Base-by-base conservation (phyloP, 2,888 invertebrate genomes). In the Phortica magna region DNA sequence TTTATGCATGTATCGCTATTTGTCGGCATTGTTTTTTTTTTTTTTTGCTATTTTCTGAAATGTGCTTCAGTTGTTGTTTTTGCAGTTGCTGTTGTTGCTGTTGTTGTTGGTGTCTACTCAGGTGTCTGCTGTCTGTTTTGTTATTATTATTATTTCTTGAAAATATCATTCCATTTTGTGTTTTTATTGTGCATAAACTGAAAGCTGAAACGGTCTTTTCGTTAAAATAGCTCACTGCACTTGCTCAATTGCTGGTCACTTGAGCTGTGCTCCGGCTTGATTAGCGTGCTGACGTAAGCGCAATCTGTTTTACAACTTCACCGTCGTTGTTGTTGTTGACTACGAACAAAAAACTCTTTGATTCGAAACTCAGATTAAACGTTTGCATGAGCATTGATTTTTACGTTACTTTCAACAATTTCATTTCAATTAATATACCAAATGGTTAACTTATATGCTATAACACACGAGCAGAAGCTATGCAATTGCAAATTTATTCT, bases 141-240 rank as follows among this genome's bases (percentile, higher is more conserved):
- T 61, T 61, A 61, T 22, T 61, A 2, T 59, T 59, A 22, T 55
- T 61, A 10, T 61, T 22, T 61, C 61, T 10, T 6, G 61, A 61
- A 61, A 61, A 22, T 61, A 57, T 7, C 7, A 6, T 10, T 53
- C 22, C 72, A 53, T 70, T 12, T 64, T 64, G n/a, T 42, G 43
- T 57, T 71, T 14, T 57, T 70, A 19, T 70, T 61, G 48, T 48
- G 48, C 17, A 22, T 61, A 64, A 64, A 64, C 39, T 64, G 64
- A 64, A 64, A 64, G 64, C 31, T 64, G 64, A 64, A 64, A 64
- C 39, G 19, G 9, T 22, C 31, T 64, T 5, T n/a, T 48, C 2
- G 48, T 9, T 14, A 12, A 64, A 64, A 64, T 31, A 64, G 64
- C 39, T 39, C 14, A 64, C 9, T 12, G 14, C 14, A 31, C 64